Conservation (phyloP, 2,113 vertebrate species). For the Oenanthe melanoleuca region DNA sequence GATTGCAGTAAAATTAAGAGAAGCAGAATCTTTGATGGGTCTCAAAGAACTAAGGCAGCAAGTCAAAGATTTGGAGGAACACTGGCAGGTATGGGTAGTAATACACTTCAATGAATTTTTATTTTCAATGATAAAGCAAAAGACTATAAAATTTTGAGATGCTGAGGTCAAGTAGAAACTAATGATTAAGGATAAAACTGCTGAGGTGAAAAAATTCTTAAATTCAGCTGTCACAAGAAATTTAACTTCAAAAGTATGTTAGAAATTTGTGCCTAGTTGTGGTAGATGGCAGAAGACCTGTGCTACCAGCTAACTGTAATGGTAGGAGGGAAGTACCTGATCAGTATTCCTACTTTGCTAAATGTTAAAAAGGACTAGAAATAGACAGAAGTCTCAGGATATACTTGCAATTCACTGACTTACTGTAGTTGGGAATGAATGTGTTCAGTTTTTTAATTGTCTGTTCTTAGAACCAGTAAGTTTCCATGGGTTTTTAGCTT, state of each 20-base stretch:
- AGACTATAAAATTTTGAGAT: neutral
- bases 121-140: neutral
- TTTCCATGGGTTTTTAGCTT: neutral
- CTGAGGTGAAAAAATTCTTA: neutral
- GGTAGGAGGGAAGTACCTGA: neutral
- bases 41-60: slow-evolving; percentile 94
- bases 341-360: neutral
- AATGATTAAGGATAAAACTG: neutral
- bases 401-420: neutral
- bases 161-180: neutral
- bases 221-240: neutral
- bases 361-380: neutral
- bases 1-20: slow-evolving; percentile 92
- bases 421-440: neutral
- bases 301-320: neutral
- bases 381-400: neutral
- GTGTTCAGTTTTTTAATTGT: neutral
- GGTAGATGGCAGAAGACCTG: neutral
- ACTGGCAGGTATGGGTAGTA: slow-evolving; percentile 89
- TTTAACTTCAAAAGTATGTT: neutral
- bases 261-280: neutral
- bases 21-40: slow-evolving; percentile 91
- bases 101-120: neutral
- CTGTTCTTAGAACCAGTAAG: neutral
- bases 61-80: slow-evolving; percentile 92